Conservation (phyloP, 2,113 vertebrate species). For the Poeciliopsis occidentalis region DNA sequence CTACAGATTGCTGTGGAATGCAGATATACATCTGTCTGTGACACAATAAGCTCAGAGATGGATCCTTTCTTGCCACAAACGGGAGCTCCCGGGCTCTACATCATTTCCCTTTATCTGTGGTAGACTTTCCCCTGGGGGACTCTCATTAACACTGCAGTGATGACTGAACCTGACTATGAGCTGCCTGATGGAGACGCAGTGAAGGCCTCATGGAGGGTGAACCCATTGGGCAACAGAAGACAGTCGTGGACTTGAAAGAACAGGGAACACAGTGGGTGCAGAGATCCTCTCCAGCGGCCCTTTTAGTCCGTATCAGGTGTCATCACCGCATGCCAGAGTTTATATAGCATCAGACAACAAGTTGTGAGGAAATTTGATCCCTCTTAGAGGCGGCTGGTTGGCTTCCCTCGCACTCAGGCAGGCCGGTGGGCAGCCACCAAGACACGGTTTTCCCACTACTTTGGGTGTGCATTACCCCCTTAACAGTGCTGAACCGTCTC, state of each 20-base stretch:
- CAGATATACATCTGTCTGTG: constrained; percentile 49
- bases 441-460: constrained; percentile 58
- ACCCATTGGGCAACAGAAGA: constrained; percentile 40
- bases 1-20: constrained; percentile 29
- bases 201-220: constrained; percentile 38
- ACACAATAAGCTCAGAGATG: constrained; percentile 11
- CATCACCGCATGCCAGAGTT: constrained; percentile 82
- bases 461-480: constrained; percentile 63
- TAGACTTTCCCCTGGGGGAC: constrained; percentile 48
- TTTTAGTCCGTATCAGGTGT: constrained; percentile 80
- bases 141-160: constrained; percentile 75
- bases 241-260: constrained; percentile 64
- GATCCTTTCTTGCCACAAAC: constrained; percentile 34
- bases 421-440: constrained; percentile 58
- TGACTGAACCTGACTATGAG: constrained; percentile 56
- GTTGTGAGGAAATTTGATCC: constrained; percentile 81
- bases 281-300: constrained; percentile 74
- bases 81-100: constrained; percentile 38
- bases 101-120: constrained; percentile 48
- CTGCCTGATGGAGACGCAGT: constrained; percentile 43
- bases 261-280: constrained; percentile 59
- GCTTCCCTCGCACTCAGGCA: constrained; percentile 70
- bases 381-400: constrained; percentile 58
- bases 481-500: constrained; percentile 53
- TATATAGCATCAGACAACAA: constrained; percentile 85